Evolutionary conservation across 2,113 vertebrate species (phyloP).

Genomic region (Vireo altiloquus): DNA sequence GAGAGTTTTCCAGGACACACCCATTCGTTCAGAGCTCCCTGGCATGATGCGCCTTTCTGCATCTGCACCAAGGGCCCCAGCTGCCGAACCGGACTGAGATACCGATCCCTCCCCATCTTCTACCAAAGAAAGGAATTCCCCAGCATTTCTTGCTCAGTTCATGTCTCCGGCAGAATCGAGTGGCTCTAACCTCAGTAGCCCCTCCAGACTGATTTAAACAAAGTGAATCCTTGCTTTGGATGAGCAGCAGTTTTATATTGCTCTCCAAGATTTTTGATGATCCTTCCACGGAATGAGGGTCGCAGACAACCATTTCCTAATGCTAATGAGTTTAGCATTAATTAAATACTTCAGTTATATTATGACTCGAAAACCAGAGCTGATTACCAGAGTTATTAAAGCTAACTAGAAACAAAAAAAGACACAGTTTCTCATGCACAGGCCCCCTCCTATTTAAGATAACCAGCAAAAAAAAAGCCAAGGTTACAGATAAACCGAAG

Average conservation of each 20-base stretch:
- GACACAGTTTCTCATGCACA: background rate
- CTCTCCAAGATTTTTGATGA: background rate
- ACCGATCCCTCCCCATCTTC: background rate
- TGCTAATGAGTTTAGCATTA: background rate
- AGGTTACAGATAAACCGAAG: background rate
- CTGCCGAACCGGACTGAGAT: background rate
- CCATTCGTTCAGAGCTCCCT: background rate
- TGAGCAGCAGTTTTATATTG: background rate
- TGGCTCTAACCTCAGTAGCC: background rate
- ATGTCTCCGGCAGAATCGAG: rapidly evolving
- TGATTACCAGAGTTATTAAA: background rate
- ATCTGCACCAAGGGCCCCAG: background rate
- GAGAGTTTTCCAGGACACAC: background rate
- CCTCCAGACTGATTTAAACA: background rate
- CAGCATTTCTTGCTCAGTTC: background rate
- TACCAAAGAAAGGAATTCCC: background rate
- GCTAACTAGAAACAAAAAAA: background rate
- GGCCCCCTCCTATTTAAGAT: rapidly evolving
- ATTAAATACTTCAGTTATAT: background rate
- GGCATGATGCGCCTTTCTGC: background rate
- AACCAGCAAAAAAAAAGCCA: background rate
- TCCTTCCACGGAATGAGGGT: background rate
- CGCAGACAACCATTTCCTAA: background rate
- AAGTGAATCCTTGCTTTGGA: background rate
- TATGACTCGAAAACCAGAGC: background rate